Conservation (phyloP, 2,113 vertebrate species). For the Camelus dromedarius region DNA sequence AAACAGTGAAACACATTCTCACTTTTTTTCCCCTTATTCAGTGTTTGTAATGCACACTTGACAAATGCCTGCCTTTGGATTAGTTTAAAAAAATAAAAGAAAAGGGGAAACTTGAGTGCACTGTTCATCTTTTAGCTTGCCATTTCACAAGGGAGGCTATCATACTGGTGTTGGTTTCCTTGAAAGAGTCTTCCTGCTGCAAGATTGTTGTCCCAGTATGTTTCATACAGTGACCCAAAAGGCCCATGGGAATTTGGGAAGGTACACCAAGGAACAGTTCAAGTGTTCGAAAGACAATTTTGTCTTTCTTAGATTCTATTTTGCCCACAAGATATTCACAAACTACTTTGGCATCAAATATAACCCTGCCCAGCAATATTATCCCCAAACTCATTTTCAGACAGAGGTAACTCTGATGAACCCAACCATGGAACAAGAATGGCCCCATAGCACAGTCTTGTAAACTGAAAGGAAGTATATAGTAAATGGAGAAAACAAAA, state of each 20-base stretch:
- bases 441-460: slow-evolving; percentile 60
- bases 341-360: neutral
- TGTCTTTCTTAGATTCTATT: neutral
- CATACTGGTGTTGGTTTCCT: slow-evolving; percentile 20
- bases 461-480: slow-evolving; percentile 62
- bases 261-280: slow-evolving; percentile 71
- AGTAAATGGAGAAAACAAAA: neutral
- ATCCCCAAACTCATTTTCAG: neutral
- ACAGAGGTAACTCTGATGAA: neutral
- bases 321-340: neutral
- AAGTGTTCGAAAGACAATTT: slow-evolving; percentile 64
- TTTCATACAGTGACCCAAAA: slow-evolving; percentile 64
- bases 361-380: neutral
- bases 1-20: neutral
- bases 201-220: slow-evolving; percentile 64
- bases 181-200: slow-evolving; percentile 66
- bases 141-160: slow-evolving; percentile 77
- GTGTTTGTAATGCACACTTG: neutral
- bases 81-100: neutral
- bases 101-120: neutral
- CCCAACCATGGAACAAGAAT: slow-evolving; percentile 33
- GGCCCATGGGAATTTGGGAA: neutral
- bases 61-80: slow-evolving; percentile 66
- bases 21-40: neutral
- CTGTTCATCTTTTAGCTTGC: slow-evolving; percentile 62